These are phyloP conservation scores for Drosophila bipectinata DNA, from an alignment of 1,140 invertebrate genomes.

Conservation along the genomic window DNA sequence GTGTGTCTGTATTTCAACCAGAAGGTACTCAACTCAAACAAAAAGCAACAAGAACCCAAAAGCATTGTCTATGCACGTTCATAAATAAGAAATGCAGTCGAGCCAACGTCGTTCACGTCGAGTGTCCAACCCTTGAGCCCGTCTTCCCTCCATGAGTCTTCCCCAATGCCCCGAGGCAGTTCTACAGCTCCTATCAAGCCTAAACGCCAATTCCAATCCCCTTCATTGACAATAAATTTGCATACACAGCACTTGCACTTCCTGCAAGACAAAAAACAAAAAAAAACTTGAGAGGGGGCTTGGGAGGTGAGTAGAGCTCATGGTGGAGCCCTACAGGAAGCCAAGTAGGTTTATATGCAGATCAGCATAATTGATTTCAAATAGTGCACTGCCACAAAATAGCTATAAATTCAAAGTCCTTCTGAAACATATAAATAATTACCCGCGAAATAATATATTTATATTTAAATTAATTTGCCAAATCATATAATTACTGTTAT, in stretches of 20 bases:
- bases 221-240: conserved; percentile 80
- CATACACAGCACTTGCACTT: conserved; percentile 76
- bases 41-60: conserved; percentile 42
- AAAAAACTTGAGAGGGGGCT: background rate
- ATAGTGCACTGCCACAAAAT: conserved; percentile 41
- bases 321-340: conserved; percentile 40
- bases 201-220: conserved; percentile 29
- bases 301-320: background rate
- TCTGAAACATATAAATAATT: no score
- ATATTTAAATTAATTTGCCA: background rate
- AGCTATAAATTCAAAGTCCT: no score
- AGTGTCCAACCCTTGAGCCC: conserved; percentile 27
- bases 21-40: conserved; percentile 49
- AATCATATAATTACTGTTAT: background rate
- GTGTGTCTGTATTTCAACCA: conserved; percentile 6
- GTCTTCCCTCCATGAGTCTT: background rate
- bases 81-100: conserved; percentile 80
- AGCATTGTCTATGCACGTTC: conserved; percentile 80
- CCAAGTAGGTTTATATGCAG: conserved; percentile 80
- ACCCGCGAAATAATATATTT: background rate
- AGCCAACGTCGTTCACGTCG: conserved; percentile 40
- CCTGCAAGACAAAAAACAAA: conserved; percentile 17
- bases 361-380: conserved; percentile 83
- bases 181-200: background rate
- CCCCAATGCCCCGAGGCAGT: background rate